Base-by-base conservation (phyloP, 1,140 invertebrate species). In the Macrobrachium rosenbergii region DNA sequence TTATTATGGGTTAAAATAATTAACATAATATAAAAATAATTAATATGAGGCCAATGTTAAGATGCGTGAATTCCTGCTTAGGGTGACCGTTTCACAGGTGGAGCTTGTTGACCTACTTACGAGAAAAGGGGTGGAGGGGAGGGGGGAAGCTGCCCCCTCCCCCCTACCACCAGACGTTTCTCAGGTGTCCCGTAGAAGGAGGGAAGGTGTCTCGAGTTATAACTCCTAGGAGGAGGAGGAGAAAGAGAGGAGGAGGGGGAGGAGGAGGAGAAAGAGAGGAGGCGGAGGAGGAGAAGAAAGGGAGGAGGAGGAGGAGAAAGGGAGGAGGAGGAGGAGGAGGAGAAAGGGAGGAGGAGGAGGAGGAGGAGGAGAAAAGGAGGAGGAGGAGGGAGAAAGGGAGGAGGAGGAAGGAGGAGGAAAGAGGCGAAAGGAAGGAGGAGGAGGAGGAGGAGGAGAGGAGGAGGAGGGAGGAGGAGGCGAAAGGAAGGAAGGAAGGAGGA, bases 181-280 rank as follows among this genome's bases (percentile, higher is more conserved):
- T 37, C 28, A 37, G 28, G 28, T 37, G 28, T 37, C 28, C 28
- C 3, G 3, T 37, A 37, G 28, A 1, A 37, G 28, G 28, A 37
- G 28, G 28, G 28, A 37, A 3, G 28, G 28, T 37, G 28, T 37
- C 28, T 37, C 28, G 3, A 37, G 28, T 37, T 37, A 37, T 37
- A 37, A 37, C 28, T 37, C 28, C 3, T 3, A 67, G 64, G 28
- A 23, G 28, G 12, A 67, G 64, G 28, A 7, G 28, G 3, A 37
- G n/a, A n/a, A n/a, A n/a, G n/a, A n/a, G n/a, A n/a, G 12, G 62
- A n/a, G 62, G 62, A n/a, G 62, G 62, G 12, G 62, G 62, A 63
- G 62, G n/a, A n/a, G n/a, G 62, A 63, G 62, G n/a, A 67, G 63
- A 67, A 21, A 67, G 63, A 67, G 63, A 67, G 63, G 23, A 37